Percentiles rank a stretch among this genome's conserved stretches.
Conservation (phyloP, 2,888 invertebrate species). For the Rhorus exstirpatorius region DNA sequence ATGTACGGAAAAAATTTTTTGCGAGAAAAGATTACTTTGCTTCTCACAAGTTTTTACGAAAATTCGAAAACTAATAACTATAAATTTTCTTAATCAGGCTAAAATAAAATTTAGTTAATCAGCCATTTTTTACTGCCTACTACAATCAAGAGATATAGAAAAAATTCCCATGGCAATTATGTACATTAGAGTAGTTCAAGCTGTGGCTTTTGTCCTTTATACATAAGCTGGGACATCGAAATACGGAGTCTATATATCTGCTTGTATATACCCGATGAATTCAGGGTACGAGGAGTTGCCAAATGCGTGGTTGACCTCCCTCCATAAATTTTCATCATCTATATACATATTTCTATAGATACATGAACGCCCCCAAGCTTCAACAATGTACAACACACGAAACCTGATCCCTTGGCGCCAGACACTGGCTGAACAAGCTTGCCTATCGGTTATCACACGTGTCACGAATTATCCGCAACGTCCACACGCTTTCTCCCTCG, state of each 20-base stretch:
- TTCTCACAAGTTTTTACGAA: too few species aligned
- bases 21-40: too few species aligned
- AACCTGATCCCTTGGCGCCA: constrained; percentile 15
- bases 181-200: not conserved
- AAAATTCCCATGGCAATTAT: too few species aligned
- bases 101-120: too few species aligned
- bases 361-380: constrained; percentile 13
- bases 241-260: not conserved
- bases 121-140: too few species aligned
- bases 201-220: constrained; percentile 17
- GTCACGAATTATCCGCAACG: constrained; percentile 67
- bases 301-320: constrained; percentile 60
- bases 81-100: too few species aligned
- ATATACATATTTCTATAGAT: constrained; percentile 1
- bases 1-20: too few species aligned
- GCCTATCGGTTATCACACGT: constrained; percentile 65
- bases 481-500: constrained; percentile 45
- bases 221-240: not conserved
- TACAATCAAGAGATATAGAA: too few species aligned
- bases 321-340: constrained; percentile 55
- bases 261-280: constrained; percentile 39
- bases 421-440: constrained; percentile 55
- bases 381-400: constrained; percentile 51
- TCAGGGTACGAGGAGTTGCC: constrained; percentile 26
- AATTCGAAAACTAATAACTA: too few species aligned